Evolutionary conservation across 2,797 vertebrate genomes (phyloP), one percentile per base, ranked within the genome.

Genomic region (Centroberyx gerrardi): DNA sequence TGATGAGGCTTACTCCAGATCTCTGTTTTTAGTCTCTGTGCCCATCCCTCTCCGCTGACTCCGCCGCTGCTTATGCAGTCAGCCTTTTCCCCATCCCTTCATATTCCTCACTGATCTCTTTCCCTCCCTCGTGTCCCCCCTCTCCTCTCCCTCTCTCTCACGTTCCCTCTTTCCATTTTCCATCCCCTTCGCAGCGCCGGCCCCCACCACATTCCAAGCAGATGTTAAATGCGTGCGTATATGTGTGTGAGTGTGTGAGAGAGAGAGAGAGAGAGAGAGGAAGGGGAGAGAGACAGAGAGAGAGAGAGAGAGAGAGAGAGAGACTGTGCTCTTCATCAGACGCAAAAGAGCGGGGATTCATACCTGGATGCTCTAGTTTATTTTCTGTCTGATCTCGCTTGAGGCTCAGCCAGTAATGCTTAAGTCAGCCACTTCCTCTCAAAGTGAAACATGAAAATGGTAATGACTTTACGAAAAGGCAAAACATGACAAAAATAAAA

Each of bases 1-100:
- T 74, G 77, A 69, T 31, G 65, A 87, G 82, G 78, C 82, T 90
- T 88, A 88, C 53, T 76, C 70, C 48, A 82, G 84, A 90, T 87
- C 81, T 78, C 63, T 59, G 78, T 67, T 80, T 89, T 84, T 69
- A 60, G 68, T 68, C 85, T 82, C 53, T n/a, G 8, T 62, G 73
- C 33, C 65, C 59, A 27, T 81, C 22, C 8, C 68, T 2, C 52
- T 15, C 36, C 15, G 2, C 22, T 48, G 13, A 18, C 27, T 44
- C 28, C 5, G 28, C n/a, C 18, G 14, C 18, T 10, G 61, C 27
- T 9, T 48, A 36, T 31, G 36, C 6, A 0, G 17, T 22, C 22
- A 31, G 46, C 51, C 52, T 63, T 36, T 54, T 18, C 22, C 55
- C n/a, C 56, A 56, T 77, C 81, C 88, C 83, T 88, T 90, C 86